phyloP scores from a whole-genome alignment of 2,888 invertebrate species.

The Spodoptera littoralis region DNA sequence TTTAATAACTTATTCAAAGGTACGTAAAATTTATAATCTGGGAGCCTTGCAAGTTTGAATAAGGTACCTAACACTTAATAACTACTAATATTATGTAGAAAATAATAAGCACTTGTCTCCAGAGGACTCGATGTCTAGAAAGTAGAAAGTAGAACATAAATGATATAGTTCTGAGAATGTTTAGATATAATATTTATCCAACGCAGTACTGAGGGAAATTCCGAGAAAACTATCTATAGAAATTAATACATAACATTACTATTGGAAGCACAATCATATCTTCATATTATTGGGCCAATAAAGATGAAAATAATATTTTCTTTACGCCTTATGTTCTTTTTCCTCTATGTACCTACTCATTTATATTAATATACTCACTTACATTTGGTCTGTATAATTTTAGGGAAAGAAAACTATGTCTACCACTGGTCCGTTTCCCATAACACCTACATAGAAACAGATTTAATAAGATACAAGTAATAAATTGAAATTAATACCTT shows the following conservation, averaged over 20 bases:
- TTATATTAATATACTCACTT: slow-evolving; percentile 10
- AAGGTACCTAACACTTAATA: too few relatives aligned
- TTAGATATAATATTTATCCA: background rate
- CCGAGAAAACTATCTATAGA: slow-evolving; percentile 10
- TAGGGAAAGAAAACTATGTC: background rate
- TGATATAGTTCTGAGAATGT: background rate
- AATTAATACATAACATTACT: slow-evolving; percentile 8
- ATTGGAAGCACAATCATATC: slow-evolving; percentile 9
- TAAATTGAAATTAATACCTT: slow-evolving; percentile 18
- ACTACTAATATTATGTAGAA: too few relatives aligned
- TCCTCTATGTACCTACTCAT: slow-evolving; percentile 11
- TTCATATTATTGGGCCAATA: slow-evolving; percentile 17
- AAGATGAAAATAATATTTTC: slow-evolving; percentile 17
- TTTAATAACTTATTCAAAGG: too few relatives aligned
- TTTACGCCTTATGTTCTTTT: slow-evolving; percentile 6
- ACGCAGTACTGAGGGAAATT: slow-evolving; percentile 2
- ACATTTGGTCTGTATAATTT: slow-evolving; percentile 10
- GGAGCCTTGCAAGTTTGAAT: too few relatives aligned
- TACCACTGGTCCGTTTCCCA: background rate
- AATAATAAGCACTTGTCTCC: too few relatives aligned
- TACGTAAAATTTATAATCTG: too few relatives aligned
- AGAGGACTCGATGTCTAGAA: too few relatives aligned
- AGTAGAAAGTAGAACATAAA: too few relatives aligned
- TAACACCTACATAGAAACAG: background rate
- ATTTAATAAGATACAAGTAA: background rate